Conservation (phyloP, 2,888 invertebrate genomes). For the Clostera curtula region DNA sequence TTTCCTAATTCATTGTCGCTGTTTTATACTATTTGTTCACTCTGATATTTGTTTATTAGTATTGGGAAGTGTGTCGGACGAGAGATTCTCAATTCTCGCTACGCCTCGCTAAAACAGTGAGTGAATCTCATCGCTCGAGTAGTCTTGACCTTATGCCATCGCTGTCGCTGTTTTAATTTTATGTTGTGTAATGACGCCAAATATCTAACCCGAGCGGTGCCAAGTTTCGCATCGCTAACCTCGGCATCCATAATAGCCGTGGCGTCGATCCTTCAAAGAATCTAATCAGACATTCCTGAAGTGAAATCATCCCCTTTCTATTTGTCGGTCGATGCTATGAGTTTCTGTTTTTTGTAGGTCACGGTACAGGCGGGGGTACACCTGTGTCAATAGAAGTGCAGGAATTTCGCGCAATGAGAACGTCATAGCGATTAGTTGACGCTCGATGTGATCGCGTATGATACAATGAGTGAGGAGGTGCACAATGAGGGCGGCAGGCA, state of each 20-base stretch:
- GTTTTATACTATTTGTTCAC: conserved; percentile 55
- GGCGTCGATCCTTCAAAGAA: conserved; percentile 23
- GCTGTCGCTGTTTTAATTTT: conserved; percentile 36
- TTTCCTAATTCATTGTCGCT: conserved; percentile 50
- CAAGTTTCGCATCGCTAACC: conserved; percentile 45
- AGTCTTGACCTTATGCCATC: conserved; percentile 64
- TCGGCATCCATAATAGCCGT: conserved; percentile 31
- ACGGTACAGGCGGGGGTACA: conserved; percentile 18
- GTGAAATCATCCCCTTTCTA: conserved; percentile 27
- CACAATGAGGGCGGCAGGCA: conserved; percentile 52
- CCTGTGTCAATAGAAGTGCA: conserved; percentile 35
- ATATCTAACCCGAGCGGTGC: conserved; percentile 47
- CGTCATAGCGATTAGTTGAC: conserved; percentile 34
- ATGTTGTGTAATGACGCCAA: conserved; percentile 71
- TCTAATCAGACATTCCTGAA: conserved; percentile 26
- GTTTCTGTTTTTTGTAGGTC: conserved; percentile 24
- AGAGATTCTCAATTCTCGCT: conserved; percentile 11
- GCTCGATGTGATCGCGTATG: conserved; percentile 42
- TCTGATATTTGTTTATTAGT: conserved; percentile 27
- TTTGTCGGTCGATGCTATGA: conserved; percentile 13
- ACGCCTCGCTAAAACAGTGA: conserved; percentile 18
- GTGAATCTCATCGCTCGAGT: conserved; percentile 46
- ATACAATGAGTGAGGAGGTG: conserved; percentile 65
- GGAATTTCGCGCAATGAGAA: conserved; percentile 39
- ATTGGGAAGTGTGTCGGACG: conserved; percentile 12